Base-by-base conservation (phyloP, 2,797 vertebrate genomes). In the Orestias chungarensis region DNA sequence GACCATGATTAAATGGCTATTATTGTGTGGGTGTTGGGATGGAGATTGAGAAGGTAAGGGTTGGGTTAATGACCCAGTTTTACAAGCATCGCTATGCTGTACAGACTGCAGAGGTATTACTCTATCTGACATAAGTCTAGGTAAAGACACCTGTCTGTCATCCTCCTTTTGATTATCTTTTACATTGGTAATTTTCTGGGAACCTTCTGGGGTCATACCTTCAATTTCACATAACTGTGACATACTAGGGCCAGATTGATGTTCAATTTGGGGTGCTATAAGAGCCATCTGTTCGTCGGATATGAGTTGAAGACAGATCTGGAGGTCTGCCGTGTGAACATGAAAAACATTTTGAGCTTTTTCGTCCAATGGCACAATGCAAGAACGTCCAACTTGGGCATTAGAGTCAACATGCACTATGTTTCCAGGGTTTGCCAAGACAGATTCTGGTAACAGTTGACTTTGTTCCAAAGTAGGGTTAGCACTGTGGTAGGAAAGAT, bases 291-390 rank as follows among this genome's bases (percentile, higher is more conserved):
- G 94, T 82, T 95, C 94, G 0, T 95, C 94, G 31, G 95, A 95
- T 84, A 95, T 94, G 46, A 95, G 90, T 80, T 95, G 92, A 67
- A 95, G 86, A 73, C 94, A 93, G 66, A 95, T 95, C 82, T 95
- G 94, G 43, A 95, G 93, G 68, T 94, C 94, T 66, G 92, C 89
- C 14, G 94, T 95, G 52, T 91, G 92, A 35, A 94, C 88, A 27
- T 93, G 93, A 87, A 93, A 94, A 47, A 93, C 91, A 6, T 93
- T 94, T 61, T 91, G 91, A 81, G 82, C 80, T n/a, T 87, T 55
- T 35, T 88, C 79, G n/a, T 87, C 84, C 62, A 84, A 75, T 0
- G 88, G 79, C 25, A 85, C 76, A 3, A 88, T n/a, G 10, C 88
- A 76, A 76, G 79, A 83, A 0, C 83, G 81, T 7, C 74, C 25